Base-by-base conservation (phyloP, 2,113 vertebrate genomes). In the Hiodon tergisus region DNA sequence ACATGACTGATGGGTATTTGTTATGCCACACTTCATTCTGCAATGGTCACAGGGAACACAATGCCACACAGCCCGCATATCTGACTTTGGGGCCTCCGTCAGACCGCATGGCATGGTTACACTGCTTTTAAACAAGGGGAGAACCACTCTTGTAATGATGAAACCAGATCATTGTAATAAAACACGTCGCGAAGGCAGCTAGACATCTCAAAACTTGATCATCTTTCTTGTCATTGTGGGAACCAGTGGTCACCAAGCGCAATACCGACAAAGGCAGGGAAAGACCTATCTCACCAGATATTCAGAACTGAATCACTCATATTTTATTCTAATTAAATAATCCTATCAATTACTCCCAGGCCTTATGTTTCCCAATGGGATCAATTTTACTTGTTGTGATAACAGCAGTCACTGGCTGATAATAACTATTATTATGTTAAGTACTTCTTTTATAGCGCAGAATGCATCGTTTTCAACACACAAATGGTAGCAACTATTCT, bases 81-180 rank as follows among this genome's bases (percentile, higher is more conserved):
- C 31, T 31, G 31, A 31, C 31, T 31, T 31, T 31, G 31, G 31
- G 31, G 31, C 31, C 31, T 31, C 54, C 31, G 78, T 11, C 16
- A 59, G 77, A 66, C 71, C 71, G 74, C 65, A 66, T 74, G 74
- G 72, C 76, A 80, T 81, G 79, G 80, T 79, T 87, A 87, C 83
- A 85, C 81, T 76, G 78, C 69, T 10, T 74, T 83, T 81, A 78
- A 83, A 80, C 74, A 76, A 79, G 81, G 81, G 82, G 84, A 84
- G 84, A 73, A 72, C 72, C 71, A 80, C 83, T 83, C 77, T 55
- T 48, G 81, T 80, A 78, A 84, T 89, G 86, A 89, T 85, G 85
- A 83, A 81, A 81, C 69, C 76, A 84, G 88, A 89, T 89, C 90
- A 90, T 89, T 87, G 54, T 85, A 87, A 90, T 88, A 83, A 87